A percentile compares a stretch with the other conserved stretches of the same genome.
These are phyloP conservation scores for Eupithecia subumbrata DNA, from an alignment of 2,888 invertebrate genomes.

Conservation along the genomic window DNA sequence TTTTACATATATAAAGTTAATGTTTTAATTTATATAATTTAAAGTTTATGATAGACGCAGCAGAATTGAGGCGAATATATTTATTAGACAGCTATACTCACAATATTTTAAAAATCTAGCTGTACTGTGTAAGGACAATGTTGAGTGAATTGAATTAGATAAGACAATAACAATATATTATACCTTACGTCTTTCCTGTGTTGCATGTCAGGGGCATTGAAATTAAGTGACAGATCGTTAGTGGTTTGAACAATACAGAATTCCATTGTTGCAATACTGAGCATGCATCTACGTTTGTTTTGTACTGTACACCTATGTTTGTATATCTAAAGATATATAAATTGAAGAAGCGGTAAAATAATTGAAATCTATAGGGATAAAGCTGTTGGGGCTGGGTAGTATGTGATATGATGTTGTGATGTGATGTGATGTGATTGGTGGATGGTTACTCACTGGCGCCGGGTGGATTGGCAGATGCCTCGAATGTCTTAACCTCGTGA, in stretches of 20 bases:
- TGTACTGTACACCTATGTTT: constrained; percentile 21
- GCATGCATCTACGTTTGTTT: constrained; percentile 42
- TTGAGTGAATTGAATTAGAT: background rate
- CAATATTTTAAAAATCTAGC: background rate
- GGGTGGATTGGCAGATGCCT: constrained; percentile 71
- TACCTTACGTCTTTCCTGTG: constrained; percentile 47
- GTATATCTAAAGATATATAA: constrained; percentile 41
- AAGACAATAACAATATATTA: constrained; percentile 10
- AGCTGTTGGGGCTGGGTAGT: constrained; percentile 66
- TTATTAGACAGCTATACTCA: background rate
- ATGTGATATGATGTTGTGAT: constrained; percentile 43
- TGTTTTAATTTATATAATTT: too few relatives aligned
- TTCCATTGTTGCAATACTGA: constrained; percentile 37
- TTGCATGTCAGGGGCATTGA: constrained; percentile 42
- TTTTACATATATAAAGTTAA: too few relatives aligned
- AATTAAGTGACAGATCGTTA: constrained; percentile 42
- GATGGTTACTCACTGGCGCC: constrained; percentile 68
- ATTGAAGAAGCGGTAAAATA: constrained; percentile 70
- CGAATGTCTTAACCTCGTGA: constrained; percentile 76
- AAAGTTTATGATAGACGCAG: background rate
- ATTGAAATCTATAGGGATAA: constrained; percentile 71
- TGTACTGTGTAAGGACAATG: background rate
- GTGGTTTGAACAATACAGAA: constrained; percentile 33
- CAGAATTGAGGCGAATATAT: background rate
- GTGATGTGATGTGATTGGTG: constrained; percentile 27